These are phyloP conservation scores for Xestia c-nigrum DNA, from an alignment of 2,888 invertebrate genomes.

Conservation along the genomic window DNA sequence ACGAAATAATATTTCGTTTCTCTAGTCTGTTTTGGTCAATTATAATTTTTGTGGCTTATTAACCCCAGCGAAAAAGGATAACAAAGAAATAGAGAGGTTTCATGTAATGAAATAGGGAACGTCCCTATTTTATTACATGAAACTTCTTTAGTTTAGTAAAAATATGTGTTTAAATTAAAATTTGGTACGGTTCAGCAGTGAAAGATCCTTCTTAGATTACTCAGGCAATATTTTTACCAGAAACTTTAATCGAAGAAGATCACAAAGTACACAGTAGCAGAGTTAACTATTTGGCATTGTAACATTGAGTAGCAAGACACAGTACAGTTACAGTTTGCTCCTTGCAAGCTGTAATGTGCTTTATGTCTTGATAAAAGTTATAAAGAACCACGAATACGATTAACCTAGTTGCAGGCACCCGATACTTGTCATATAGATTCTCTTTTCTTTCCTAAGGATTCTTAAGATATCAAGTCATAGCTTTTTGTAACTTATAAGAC, in stretches of 20 bases:
- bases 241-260: slow-evolving; percentile 57
- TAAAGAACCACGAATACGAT: neutral
- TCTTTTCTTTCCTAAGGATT: too few relatives aligned
- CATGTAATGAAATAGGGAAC: too few relatives aligned
- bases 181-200: neutral
- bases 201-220: slow-evolving; percentile 21
- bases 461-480: too few relatives aligned
- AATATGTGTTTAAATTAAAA: neutral
- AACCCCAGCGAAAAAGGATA: too few relatives aligned
- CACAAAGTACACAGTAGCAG: neutral
- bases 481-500: too few relatives aligned
- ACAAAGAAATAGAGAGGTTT: too few relatives aligned
- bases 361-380: neutral
- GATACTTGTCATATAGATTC: too few relatives aligned
- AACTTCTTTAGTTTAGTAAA: slow-evolving; percentile 8
- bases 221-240: slow-evolving; percentile 62
- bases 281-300: neutral
- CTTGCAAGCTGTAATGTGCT: neutral
- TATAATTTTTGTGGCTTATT: too few relatives aligned
- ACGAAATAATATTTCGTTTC: neutral
- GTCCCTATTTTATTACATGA: neutral
- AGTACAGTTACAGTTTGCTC: too few relatives aligned
- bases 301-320: neutral
- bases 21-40: too few relatives aligned
- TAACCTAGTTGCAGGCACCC: too few relatives aligned